Base-by-base conservation (phyloP, 2,113 vertebrate species). In the Tamias sibiricus region DNA sequence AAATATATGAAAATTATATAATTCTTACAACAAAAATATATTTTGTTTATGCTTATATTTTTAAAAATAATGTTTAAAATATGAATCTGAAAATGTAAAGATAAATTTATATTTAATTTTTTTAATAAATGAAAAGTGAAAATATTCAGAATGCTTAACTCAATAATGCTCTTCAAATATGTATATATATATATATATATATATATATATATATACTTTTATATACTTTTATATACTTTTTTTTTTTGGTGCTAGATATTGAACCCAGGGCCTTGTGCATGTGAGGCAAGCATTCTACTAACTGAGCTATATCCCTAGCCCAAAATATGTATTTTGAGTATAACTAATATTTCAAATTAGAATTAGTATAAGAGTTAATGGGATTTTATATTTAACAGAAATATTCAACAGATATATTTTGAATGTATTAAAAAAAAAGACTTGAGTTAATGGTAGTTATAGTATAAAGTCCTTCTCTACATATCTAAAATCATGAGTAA, bases 1-100 rank as follows among this genome's bases (percentile, higher is more conserved):
- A 69, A 0, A 44, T 11, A 9, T 35, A 35, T 19, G 37, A 49
- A 92, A 83, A 44, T 30, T 94, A 19, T 26, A 35, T 10, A 64
- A 71, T 28, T 68, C 76, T 64, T 52, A 35, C 10, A 71, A 80
- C 24, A 80, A 87, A 76, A 68, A 20, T 44, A 26, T 19, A 80
- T 62, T 87, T 83, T 81, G 19, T 7, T 0, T n/a, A n/a, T 54
- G 13, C 71, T 71, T 24, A 52, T 59, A n/a, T 77, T 37, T 37
- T 59, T n/a, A 62, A 68, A 35, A 83, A 72, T 64, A 62, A 90
- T 87, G 90, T 12, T n/a, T 81, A 54, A 80, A 72, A 92, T 81
- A 35, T 10, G 59, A 64, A 62, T 87, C 47, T 89, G 30, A 37
- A 93, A 84, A 97, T 35, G 72, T 76, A n/a, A 89, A 85, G 76